Conservation (phyloP, 2,888 invertebrate species). For the Pyrrhopygopsis socrates region DNA sequence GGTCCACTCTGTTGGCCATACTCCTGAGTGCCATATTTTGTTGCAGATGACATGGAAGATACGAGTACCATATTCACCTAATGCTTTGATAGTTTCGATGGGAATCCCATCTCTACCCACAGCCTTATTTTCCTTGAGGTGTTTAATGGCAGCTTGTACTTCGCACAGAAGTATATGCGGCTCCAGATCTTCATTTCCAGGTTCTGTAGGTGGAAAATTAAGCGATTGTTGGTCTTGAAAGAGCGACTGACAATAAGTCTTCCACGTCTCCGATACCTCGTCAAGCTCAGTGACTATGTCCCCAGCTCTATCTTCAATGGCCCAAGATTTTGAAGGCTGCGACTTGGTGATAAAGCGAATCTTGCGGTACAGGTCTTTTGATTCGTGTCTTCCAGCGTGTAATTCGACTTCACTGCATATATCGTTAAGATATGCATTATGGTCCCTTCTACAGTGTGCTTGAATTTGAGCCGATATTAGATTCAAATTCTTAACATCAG, state of each 20-base stretch:
- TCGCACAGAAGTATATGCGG: not conserved
- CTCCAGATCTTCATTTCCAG: not conserved
- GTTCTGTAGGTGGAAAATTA: not conserved
- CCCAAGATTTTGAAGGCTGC: conserved; percentile 13
- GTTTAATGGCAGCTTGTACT: too few species aligned
- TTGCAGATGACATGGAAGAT: not conserved
- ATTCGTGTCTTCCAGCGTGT: conserved; percentile 7
- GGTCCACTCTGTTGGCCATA: too few species aligned
- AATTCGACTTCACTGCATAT: not conserved
- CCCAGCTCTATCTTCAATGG: conserved; percentile 2
- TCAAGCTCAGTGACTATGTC: conserved; percentile 6
- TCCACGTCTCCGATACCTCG: not conserved
- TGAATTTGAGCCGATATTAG: conserved; percentile 19
- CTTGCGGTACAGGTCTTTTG: conserved; percentile 7
- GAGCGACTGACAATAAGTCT: not conserved
- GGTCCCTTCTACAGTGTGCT: not conserved
- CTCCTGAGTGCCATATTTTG: too few species aligned
- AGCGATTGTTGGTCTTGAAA: not conserved
- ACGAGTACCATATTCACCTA: not conserved
- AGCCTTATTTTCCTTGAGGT: not conserved
- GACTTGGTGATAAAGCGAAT: not conserved
- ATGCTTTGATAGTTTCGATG: not conserved
- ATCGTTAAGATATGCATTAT: conserved; percentile 10
- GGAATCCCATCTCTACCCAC: not conserved
- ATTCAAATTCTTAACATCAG: conserved; percentile 12